phyloP scores from a whole-genome alignment of 1,140 invertebrate genomes.

The Drosophila tani region DNA sequence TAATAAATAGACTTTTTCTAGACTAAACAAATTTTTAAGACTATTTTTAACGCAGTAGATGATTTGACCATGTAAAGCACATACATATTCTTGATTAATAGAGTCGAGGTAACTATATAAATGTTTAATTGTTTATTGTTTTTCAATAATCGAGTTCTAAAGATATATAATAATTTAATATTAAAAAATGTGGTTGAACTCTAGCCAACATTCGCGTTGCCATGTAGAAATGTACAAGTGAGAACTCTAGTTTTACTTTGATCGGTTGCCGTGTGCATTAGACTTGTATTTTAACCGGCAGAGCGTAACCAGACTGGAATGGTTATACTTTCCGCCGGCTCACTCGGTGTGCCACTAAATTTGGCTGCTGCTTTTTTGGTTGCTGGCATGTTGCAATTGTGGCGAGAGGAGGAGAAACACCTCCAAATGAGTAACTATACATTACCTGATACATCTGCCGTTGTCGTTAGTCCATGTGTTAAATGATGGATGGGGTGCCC shows the following conservation, averaged over 20 bases:
- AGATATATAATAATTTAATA: slow-evolving; percentile 9
- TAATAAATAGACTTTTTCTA: background rate
- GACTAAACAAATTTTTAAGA: background rate
- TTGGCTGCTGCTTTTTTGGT: slow-evolving; percentile 50
- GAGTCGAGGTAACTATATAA: too few species aligned
- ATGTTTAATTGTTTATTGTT: background rate
- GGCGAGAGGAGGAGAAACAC: slow-evolving; percentile 42
- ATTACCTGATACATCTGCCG: slow-evolving; percentile 11
- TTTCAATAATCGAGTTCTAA: background rate
- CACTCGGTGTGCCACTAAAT: slow-evolving; percentile 63
- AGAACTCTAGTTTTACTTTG: slow-evolving; percentile 23
- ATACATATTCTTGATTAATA: too few species aligned
- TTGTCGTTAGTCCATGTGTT: slow-evolving; percentile 50
- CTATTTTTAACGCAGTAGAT: too few species aligned
- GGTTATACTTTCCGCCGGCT: slow-evolving; percentile 31
- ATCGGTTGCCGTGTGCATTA: slow-evolving; percentile 54
- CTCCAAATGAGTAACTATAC: slow-evolving; percentile 42
- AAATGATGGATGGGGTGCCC: slow-evolving; percentile 61
- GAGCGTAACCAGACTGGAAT: slow-evolving; percentile 76
- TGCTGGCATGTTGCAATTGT: slow-evolving; percentile 64
- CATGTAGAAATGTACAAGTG: slow-evolving; percentile 10
- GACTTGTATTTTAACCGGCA: slow-evolving; percentile 67
- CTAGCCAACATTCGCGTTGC: slow-evolving; percentile 42
- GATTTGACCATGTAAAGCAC: too few species aligned
- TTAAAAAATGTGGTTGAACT: slow-evolving; percentile 29